Percentiles rank a stretch among this genome's conserved stretches.
These are phyloP conservation scores for Drosophila burlai DNA, from an alignment of 1,140 invertebrate genomes.

Conservation along the genomic window DNA sequence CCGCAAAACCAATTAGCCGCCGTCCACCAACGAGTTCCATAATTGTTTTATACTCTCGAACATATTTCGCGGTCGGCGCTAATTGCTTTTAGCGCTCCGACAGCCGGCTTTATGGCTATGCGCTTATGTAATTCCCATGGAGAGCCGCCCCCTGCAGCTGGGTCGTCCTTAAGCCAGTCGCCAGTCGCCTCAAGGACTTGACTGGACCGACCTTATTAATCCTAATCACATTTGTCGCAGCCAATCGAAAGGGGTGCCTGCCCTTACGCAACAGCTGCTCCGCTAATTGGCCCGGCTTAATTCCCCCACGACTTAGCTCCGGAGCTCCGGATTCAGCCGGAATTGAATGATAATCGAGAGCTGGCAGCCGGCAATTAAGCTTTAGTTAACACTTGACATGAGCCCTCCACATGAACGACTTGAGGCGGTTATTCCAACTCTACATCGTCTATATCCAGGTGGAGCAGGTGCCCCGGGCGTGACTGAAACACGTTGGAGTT, in stretches of 20 bases:
- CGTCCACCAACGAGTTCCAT: constrained; percentile 59
- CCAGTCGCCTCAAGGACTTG: constrained; percentile 1
- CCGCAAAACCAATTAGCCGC: constrained; percentile 73
- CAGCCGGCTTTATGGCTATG: constrained; percentile 68
- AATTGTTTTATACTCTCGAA: constrained; percentile 67
- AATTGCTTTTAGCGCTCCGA: constrained; percentile 77
- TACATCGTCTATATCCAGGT: neutral
- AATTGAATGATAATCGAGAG: constrained; percentile 47
- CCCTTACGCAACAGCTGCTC: constrained; percentile 37
- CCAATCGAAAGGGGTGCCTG: constrained; percentile 28
- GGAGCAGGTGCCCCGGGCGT: constrained; percentile 15
- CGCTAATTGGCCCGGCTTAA: constrained; percentile 58
- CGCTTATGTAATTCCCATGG: constrained; percentile 55
- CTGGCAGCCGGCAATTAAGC: constrained; percentile 54
- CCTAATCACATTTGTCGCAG: constrained; percentile 61
- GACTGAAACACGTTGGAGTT: constrained; percentile 18
- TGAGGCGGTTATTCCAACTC: constrained; percentile 3
- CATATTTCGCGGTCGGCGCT: constrained; percentile 45
- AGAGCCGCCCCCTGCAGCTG: constrained; percentile 23
- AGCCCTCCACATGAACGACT: constrained; percentile 18
- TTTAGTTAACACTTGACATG: constrained; percentile 50
- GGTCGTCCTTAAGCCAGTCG: constrained; percentile 41
- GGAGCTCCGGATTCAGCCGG: constrained; percentile 1
- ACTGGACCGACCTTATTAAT: constrained; percentile 64
- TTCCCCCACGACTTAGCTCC: constrained; percentile 6